These are phyloP conservation scores for Melanostigma gelatinosum DNA, from an alignment of 2,113 vertebrate species.

Conservation along the genomic window DNA sequence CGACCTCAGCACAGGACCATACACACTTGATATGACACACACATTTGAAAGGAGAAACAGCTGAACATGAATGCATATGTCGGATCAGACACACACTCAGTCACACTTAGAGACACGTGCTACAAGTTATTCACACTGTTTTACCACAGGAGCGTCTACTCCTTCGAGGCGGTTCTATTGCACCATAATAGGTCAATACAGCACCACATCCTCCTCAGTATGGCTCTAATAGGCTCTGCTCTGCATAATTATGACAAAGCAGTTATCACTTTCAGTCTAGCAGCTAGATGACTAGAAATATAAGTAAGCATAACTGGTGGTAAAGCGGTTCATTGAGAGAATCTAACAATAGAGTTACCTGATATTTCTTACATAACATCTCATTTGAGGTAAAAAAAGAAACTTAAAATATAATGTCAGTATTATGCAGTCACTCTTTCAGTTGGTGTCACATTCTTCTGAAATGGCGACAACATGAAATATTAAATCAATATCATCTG, in stretches of 20 bases:
- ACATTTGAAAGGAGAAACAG: neutral
- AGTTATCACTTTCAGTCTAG: neutral
- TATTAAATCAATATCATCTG: constrained; percentile 20
- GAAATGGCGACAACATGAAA: neutral
- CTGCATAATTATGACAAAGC: constrained; percentile 23
- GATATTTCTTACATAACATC: neutral
- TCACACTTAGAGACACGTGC: neutral
- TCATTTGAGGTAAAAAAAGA: neutral
- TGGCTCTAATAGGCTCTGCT: constrained; percentile 25
- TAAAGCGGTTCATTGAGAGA: neutral
- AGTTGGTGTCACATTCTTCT: neutral
- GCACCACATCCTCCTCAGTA: constrained; percentile 7
- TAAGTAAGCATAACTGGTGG: neutral
- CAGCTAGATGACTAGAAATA: neutral
- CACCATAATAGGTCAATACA: constrained; percentile 32
- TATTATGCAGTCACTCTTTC: neutral
- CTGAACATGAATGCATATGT: neutral
- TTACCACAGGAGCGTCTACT: neutral
- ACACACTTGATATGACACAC: neutral
- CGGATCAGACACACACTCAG: neutral
- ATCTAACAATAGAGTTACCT: neutral
- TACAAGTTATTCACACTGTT: neutral
- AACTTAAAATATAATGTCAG: neutral
- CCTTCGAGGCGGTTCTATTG: neutral
- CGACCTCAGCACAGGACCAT: constrained; percentile 12